These are phyloP conservation scores for Drosophila barbarae DNA, from an alignment of 2,888 invertebrate species.

Conservation along the genomic window DNA sequence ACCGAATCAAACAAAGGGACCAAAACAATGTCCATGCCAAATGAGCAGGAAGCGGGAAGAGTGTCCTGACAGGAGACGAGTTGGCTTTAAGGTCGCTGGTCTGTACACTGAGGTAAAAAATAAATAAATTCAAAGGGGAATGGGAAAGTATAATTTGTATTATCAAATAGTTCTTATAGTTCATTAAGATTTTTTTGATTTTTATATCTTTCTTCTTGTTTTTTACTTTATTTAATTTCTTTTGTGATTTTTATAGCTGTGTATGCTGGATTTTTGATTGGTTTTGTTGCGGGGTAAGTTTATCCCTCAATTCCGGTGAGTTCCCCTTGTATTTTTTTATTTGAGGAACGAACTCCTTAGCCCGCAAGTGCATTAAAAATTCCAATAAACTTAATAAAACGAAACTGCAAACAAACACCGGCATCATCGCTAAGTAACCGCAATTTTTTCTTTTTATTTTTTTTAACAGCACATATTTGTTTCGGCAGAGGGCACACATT, in stretches of 20 bases:
- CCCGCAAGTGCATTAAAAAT: slow-evolving; percentile 10
- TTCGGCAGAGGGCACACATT: slow-evolving; percentile 35
- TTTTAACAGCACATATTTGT: slow-evolving; percentile 31
- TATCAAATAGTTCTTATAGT: no score
- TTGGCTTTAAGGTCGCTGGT: not conserved
- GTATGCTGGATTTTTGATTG: not conserved
- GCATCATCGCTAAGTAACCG: slow-evolving; percentile 19
- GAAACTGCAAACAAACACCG: slow-evolving; percentile 18
- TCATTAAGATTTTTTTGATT: not conserved
- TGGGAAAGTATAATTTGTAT: not conserved
- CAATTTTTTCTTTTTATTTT: slow-evolving; percentile 6
- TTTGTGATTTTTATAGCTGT: not conserved
- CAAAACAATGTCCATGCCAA: slow-evolving; percentile 55
- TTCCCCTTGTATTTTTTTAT: slow-evolving; percentile 6
- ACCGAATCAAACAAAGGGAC: slow-evolving; percentile 43
- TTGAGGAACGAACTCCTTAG: not conserved
- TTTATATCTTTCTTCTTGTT: not conserved
- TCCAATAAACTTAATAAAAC: slow-evolving; percentile 27
- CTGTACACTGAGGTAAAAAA: not conserved
- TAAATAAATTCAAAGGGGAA: not conserved
- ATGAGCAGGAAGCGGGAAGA: slow-evolving; percentile 35
- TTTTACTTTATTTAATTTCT: no score
- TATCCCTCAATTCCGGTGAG: not conserved
- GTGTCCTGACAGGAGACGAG: slow-evolving; percentile 9
- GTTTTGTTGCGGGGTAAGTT: not conserved